Base-by-base conservation (phyloP, 1,140 invertebrate genomes). In the Tyrophagus putrescentiae region DNA sequence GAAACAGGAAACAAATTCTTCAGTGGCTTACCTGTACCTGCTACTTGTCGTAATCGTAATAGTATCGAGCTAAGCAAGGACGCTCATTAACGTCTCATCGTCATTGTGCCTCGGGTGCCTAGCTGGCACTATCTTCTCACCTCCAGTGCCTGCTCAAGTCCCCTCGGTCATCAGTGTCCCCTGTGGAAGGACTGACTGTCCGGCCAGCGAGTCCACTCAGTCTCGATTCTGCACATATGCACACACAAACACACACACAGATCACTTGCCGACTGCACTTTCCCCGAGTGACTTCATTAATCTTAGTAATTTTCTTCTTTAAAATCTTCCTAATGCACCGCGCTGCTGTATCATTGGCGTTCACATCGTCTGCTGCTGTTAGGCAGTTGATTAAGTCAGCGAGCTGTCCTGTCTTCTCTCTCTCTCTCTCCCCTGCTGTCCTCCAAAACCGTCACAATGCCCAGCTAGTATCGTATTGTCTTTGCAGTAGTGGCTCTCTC, bases 1-100 rank as follows among this genome's bases (percentile, higher is more conserved):
- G 36, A 36, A 57, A 42, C 56, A 57, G 36, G 32, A 57, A 42
- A 57, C n/a, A 52, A 36, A 57, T 57, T 4, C 36, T n/a, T 57
- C 25, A 42, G 56, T 57, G 56, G 32, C 11, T 57, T 57, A 39
- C 36, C 33, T 57, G 56, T 57, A 42, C 29, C 21, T 33, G 29
- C 52, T 33, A 33, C 21, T 11, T 54, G 52, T 54, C 11, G 11
- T 54, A 33, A 32, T 54, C 29, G 52, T 54, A 33, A 32, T 54
- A 54, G 21, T 54, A 32, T 54, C 52, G 29, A 33, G 21, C 52
- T 33, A 21, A 33, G 21, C 6, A 54, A n/a, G 6, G n/a, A 32
- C 11, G 52, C 21, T 54, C 21, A 33, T 32, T 33, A 54, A 33
- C 29, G 52, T 54, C 29, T 54, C 29, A 21, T 9, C 52, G 29